Conservation (phyloP, 2,888 invertebrate species). For the Microctonus brassicae region DNA sequence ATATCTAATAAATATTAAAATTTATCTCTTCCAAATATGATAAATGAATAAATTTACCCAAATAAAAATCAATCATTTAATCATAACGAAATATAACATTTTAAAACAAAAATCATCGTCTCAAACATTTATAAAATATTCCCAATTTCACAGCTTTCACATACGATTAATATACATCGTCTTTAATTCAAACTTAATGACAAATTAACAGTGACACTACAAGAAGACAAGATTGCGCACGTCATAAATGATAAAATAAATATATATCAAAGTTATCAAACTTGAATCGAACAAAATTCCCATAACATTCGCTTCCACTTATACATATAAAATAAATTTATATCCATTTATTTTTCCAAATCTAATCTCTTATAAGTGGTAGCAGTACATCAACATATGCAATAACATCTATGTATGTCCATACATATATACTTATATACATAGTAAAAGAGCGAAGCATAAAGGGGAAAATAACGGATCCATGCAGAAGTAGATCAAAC, state of each 20-base stretch:
- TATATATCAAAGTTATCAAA: neutral
- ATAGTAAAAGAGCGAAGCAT: neutral
- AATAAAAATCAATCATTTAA: no score
- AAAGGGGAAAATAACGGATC: neutral
- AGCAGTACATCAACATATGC: no score
- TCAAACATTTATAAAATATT: no score
- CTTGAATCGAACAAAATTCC: neutral
- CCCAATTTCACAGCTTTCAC: no score
- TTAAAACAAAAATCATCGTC: no score
- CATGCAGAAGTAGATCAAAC: constrained; percentile 11
- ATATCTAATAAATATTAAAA: no score
- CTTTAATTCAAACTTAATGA: neutral
- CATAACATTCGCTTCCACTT: neutral
- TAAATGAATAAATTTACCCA: no score
- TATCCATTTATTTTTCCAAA: neutral
- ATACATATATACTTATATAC: neutral
- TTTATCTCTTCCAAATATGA: no score
- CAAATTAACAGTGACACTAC: neutral
- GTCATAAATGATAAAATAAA: neutral
- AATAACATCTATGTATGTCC: no score
- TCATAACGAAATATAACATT: no score
- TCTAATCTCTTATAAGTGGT: no score
- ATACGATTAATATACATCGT: neutral
- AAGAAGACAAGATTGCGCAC: neutral
- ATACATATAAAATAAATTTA: no score